Percentiles rank a stretch among this genome's conserved stretches.
These are phyloP conservation scores for Lucifuga dentata DNA, from an alignment of 2,113 vertebrate species.

Conservation along the genomic window DNA sequence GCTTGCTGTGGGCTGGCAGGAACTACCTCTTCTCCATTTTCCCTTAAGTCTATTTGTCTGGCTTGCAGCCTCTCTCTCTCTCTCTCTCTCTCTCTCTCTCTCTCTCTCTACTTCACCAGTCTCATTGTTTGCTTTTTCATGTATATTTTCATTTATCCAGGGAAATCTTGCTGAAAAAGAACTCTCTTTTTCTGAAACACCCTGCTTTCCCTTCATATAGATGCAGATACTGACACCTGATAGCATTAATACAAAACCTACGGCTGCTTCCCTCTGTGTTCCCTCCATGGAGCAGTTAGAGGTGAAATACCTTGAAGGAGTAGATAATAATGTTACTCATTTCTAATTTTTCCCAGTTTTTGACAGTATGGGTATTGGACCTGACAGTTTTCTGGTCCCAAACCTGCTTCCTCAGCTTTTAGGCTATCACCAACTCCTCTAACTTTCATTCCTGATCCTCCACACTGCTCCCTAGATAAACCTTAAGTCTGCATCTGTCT, in stretches of 20 bases:
- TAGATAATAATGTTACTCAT: neutral
- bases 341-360: neutral
- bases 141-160: too few species aligned
- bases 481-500: constrained; percentile 80
- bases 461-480: constrained; percentile 74
- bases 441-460: constrained; percentile 48
- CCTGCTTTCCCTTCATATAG: constrained; percentile 12
- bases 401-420: neutral
- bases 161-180: constrained; percentile 3
- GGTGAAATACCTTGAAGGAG: constrained; percentile 4
- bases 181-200: neutral
- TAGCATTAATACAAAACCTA: neutral
- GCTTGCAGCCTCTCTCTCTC: constrained; percentile 22
- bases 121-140: too few species aligned
- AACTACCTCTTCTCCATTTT: constrained; percentile 33
- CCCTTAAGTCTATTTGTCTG: constrained; percentile 13
- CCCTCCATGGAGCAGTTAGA: neutral
- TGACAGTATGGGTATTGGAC: neutral
- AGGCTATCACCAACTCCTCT: neutral
- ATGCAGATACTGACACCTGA: constrained; percentile 5
- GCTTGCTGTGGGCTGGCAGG: constrained; percentile 20
- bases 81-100: too few species aligned
- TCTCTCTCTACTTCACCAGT: too few species aligned
- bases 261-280: neutral
- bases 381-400: neutral